Evolutionary conservation across 2,797 vertebrate species (phyloP), one percentile per base, ranked within the genome.

Genomic region (Percopsis omiscomaycus): DNA sequence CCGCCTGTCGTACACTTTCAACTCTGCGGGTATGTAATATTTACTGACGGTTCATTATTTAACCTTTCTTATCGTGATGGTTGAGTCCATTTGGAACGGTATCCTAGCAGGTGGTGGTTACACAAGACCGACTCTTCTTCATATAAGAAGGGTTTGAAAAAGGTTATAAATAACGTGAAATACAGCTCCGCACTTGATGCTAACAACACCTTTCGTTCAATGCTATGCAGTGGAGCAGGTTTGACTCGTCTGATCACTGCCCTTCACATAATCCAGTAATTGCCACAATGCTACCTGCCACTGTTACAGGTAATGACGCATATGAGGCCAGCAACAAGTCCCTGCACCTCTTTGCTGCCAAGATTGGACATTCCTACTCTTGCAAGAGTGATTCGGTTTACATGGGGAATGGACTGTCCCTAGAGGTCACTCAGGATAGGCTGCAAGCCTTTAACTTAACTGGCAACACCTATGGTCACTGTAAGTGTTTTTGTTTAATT

Each of bases 361-460:
- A 13, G 42, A 13, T 77, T 0, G 85, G 89, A 55, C 83, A 86
- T 71, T 90, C 82, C 4, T 93, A 92, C 79, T 91, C 90, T 66
- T 94, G 93, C 86, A 84, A 3, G 8, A 45, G 3, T 0, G 74
- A 89, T 0, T 77, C 82, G 0, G 0, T 93, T 22, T 48, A 46
- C 71, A 67, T 93, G 86, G 91, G 89, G 0, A 0, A 46, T 0
- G 74, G 81, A 3, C 66, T 89, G 15, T 82, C 50, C 62, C 75
- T 94, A 47, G 86, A 91, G 0, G 16, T 92, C 27, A 60, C 0
- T 2, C 14, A 84, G 0, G 64, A 85, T 63, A 55, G 2, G 63
- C 46, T 90, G 53, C 92, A 94, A 81, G 91, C 87, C 59, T 92
- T 91, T 77, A 84, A 91, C 58, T 60, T 93, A 44, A 80, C 81